Evolutionary conservation across 1,140 invertebrate genomes (phyloP).

Genomic region (Dufourea novaeangliae): DNA sequence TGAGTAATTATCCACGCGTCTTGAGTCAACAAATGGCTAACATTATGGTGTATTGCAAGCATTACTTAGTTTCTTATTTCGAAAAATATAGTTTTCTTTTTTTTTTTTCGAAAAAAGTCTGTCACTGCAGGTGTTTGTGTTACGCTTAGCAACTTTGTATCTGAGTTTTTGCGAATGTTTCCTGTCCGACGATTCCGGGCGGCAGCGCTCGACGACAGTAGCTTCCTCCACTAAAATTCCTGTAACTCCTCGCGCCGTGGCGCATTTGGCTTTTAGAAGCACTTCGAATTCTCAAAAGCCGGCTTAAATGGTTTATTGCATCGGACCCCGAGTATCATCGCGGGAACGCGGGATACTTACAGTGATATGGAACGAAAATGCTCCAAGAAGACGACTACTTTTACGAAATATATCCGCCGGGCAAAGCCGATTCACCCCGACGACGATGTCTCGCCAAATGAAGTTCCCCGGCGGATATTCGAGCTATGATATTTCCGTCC

Average conservation of each 20-base stretch:
- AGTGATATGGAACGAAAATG: constrained; percentile 5
- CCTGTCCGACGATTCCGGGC: too few relatives aligned
- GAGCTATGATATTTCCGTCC: background rate
- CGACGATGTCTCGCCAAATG: constrained; percentile 42
- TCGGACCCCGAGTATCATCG: constrained; percentile 13
- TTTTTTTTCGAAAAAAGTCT: too few relatives aligned
- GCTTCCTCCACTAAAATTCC: background rate
- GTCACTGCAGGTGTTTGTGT: too few relatives aligned
- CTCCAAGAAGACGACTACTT: constrained; percentile 30
- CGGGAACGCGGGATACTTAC: background rate
- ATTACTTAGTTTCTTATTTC: too few relatives aligned
- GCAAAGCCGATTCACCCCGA: constrained; percentile 50
- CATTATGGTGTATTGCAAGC: too few relatives aligned
- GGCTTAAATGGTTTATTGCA: constrained; percentile 45
- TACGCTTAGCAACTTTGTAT: too few relatives aligned
- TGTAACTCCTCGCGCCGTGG: background rate
- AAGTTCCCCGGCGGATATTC: constrained; percentile 21
- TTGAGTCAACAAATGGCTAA: too few relatives aligned
- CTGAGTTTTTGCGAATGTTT: too few relatives aligned
- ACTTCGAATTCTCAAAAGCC: background rate
- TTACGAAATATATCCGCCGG: constrained; percentile 25
- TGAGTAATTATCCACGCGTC: too few relatives aligned
- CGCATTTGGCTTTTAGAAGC: background rate
- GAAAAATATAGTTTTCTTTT: too few relatives aligned
- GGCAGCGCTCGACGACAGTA: too few relatives aligned